Evolutionary conservation across 1,140 invertebrate species (phyloP).

Genomic region (Eriosoma lanigerum): DNA sequence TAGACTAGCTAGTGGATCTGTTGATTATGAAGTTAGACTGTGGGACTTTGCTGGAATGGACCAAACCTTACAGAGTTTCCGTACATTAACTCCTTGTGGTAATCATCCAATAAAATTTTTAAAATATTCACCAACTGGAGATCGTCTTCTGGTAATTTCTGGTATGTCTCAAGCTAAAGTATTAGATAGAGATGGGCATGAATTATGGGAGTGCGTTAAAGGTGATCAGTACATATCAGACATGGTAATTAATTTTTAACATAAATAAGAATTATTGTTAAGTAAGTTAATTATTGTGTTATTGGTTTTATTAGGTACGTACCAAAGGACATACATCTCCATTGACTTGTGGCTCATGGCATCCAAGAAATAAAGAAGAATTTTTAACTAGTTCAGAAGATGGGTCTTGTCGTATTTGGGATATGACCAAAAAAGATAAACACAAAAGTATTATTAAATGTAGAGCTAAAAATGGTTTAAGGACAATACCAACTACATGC

Average conservation of each 20-base stretch:
- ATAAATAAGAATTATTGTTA: background rate
- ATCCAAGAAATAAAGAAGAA: slow-evolving; percentile 87
- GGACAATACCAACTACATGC: slow-evolving; percentile 84
- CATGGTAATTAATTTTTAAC: slow-evolving; percentile 63
- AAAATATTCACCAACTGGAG: slow-evolving; percentile 91
- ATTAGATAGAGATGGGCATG: slow-evolving; percentile 93
- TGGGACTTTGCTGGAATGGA: slow-evolving; percentile 99
- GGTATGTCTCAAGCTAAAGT: slow-evolving; percentile 91
- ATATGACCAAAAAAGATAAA: slow-evolving; percentile 72
- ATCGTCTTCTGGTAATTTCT: slow-evolving; percentile 90
- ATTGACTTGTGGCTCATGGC: slow-evolving; percentile 89
- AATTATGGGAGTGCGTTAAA: slow-evolving; percentile 92
- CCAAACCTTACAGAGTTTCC: slow-evolving; percentile 81
- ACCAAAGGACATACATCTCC: slow-evolving; percentile 96
- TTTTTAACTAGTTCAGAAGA: slow-evolving; percentile 94
- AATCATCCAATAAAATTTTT: slow-evolving; percentile 90
- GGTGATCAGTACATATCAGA: slow-evolving; percentile 96
- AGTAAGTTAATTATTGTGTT: background rate
- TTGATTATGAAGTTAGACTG: slow-evolving; percentile 94
- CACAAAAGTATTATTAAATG: slow-evolving; percentile 89
- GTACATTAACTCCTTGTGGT: slow-evolving; percentile 90
- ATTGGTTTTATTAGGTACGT: slow-evolving; percentile 58
- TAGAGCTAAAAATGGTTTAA: slow-evolving; percentile 81
- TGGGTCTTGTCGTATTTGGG: slow-evolving; percentile 89
- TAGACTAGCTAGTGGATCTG: slow-evolving; percentile 85